These are phyloP conservation scores for Ovibos moschatus DNA, from an alignment of 2,113 vertebrate genomes.

Conservation along the genomic window DNA sequence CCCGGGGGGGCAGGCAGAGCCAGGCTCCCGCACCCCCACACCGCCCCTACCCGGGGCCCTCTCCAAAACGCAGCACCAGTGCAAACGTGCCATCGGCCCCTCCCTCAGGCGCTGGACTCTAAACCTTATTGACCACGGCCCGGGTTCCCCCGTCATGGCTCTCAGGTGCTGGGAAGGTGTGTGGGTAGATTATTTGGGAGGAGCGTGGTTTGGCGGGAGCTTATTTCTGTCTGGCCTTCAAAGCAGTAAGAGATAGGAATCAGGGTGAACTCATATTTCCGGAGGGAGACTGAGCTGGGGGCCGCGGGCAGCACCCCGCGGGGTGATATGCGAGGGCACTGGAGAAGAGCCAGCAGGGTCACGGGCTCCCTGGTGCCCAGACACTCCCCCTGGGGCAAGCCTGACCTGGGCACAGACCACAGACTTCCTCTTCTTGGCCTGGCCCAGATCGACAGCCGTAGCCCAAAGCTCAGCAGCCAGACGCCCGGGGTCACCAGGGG, in stretches of 20 bases:
- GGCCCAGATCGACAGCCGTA: accelerated
- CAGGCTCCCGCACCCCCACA: background rate
- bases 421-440: background rate
- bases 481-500: background rate
- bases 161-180: background rate
- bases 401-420: background rate
- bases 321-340: accelerated
- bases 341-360: background rate
- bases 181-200: background rate
- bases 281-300: background rate
- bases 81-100: background rate
- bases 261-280: background rate
- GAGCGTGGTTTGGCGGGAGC: too few species aligned
- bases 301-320: accelerated
- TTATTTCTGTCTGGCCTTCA: background rate
- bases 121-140: background rate
- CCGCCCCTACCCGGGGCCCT: too few species aligned
- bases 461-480: background rate
- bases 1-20: background rate
- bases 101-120: background rate
- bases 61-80: background rate
- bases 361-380: background rate
- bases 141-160: background rate
- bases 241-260: background rate
- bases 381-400: background rate